Base-by-base conservation (phyloP, 2,113 vertebrate genomes). In the Leptobrachium ailaonicum region DNA sequence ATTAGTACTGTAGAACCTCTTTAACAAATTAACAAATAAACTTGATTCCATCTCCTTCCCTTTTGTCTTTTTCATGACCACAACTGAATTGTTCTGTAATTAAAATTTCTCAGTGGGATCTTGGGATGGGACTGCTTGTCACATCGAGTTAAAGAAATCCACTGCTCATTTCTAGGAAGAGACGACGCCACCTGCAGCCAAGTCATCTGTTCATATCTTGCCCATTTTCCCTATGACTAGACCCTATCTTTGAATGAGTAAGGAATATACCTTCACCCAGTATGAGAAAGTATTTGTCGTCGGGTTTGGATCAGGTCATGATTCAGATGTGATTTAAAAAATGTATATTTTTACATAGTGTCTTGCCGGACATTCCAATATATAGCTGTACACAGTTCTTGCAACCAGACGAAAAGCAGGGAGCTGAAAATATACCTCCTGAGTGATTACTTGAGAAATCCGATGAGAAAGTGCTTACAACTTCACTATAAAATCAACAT, bases 91-190 rank as follows among this genome's bases (percentile, higher is more conserved):
- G 63, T 58, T 73, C 70, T 85, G 88, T 90, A 93, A 94, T 94
- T 94, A 93, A 92, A 93, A 87, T 84, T 88, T 91, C 90, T 89
- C 89, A 80, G 86, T 92, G 91, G 91, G 89, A 90, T 88, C 90
- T 90, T 90, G 85, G 85, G 87, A 89, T 88, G 92, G 91, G 92
- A 90, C 91, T 89, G 90, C 90, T 92, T 93, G 93, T 94, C 93
- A 93, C 90, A 90, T 91, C 91, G 91, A 89, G 90, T 94, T 94
- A 94, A 91, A 91, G 88, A 90, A 87, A 90, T 88, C 89, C 88
- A 86, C 86, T 85, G 90, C 87, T 87, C 87, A 69, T 60, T 90
- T 11, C 86, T 4, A 45, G 85, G 88, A 90, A 94, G 90, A 90
- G 86, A 87, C 88, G 87, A 82, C 90, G 87, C 93, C 90, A 87